phyloP scores from a whole-genome alignment of 2,113 vertebrate species.

The Coryphaenoides rupestris region DNA sequence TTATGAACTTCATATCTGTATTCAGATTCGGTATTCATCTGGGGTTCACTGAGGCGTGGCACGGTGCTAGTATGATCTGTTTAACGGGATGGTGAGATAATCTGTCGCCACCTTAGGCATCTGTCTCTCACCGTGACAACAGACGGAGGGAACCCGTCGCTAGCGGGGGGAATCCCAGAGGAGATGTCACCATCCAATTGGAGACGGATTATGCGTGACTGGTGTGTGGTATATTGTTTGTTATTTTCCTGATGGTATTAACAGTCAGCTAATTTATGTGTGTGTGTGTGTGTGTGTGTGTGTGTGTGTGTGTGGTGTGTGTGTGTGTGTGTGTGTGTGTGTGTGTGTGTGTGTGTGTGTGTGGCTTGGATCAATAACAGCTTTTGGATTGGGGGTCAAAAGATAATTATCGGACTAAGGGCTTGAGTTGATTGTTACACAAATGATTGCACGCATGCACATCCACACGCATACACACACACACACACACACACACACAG shows the following conservation, averaged over 20 bases:
- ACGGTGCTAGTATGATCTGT: no score
- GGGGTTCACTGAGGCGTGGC: no score
- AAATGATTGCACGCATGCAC: background rate
- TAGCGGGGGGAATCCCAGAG: no score
- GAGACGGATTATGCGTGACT: background rate
- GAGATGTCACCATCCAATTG: no score
- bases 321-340: background rate
- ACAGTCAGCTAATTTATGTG: background rate
- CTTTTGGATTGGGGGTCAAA: constrained; percentile 24
- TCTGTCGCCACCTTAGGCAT: no score
- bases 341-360: constrained; percentile 23
- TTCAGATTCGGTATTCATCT: no score
- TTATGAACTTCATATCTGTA: no score
- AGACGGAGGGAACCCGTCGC: no score
- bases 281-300: constrained; percentile 20
- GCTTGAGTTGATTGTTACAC: constrained; percentile 10
- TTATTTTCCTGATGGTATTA: background rate
- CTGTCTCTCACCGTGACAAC: no score
- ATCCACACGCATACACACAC: background rate
- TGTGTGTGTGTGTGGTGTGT: constrained; percentile 6
- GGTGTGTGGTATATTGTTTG: constrained; percentile 3
- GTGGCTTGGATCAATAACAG: constrained; percentile 11
- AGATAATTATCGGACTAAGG: constrained; percentile 12
- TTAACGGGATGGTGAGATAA: no score
- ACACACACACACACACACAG: background rate